phyloP scores from a whole-genome alignment of 2,797 vertebrate genomes.

The Lepilemur septentrionalis region DNA sequence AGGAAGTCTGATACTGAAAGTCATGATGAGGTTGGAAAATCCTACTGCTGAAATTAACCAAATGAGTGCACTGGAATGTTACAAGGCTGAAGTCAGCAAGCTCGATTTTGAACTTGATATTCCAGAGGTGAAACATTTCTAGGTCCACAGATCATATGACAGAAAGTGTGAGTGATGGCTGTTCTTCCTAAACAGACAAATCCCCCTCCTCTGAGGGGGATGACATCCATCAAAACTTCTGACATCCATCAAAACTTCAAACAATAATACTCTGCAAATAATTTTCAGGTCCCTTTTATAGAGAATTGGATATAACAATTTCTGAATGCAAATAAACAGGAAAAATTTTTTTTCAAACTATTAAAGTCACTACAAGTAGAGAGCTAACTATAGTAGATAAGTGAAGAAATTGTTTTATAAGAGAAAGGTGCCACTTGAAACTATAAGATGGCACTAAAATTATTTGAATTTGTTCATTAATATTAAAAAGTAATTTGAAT shows the following conservation, averaged over 20 bases:
- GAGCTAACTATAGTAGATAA: neutral
- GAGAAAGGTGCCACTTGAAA: slow-evolving; percentile 11
- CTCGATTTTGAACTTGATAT: neutral
- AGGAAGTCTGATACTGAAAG: neutral
- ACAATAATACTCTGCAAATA: neutral
- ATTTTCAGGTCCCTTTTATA: neutral
- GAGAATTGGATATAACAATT: neutral
- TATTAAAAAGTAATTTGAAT: slow-evolving; percentile 37
- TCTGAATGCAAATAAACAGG: neutral
- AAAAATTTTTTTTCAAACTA: neutral
- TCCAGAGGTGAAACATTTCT: neutral
- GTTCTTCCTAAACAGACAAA: neutral
- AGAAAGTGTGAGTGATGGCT: neutral
- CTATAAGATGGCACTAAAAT: neutral
- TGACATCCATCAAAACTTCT: neutral
- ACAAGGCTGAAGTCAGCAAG: neutral
- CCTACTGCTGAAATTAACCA: neutral
- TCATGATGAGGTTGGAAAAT: neutral
- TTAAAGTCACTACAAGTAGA: neutral
- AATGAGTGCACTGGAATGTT: neutral
- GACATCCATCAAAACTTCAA: neutral
- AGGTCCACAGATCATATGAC: neutral
- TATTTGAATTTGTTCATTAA: slow-evolving; percentile 33
- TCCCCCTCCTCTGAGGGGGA: too few species aligned
- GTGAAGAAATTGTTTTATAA: neutral